Evolutionary conservation across 1,140 invertebrate genomes (phyloP).

Genomic region (Bombus huntii): DNA sequence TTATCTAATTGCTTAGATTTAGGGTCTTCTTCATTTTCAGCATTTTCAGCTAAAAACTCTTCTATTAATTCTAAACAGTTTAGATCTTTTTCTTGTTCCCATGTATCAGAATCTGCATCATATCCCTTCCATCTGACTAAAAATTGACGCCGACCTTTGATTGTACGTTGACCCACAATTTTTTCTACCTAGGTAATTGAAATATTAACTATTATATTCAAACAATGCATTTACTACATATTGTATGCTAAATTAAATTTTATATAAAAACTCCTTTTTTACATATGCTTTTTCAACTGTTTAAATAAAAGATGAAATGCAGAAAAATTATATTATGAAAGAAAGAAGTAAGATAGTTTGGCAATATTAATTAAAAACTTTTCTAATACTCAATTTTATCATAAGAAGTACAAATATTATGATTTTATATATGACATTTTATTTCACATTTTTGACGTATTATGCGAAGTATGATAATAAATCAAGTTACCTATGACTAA

Average conservation of each 20-base stretch:
- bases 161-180: constrained; percentile 86
- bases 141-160: constrained; percentile 88
- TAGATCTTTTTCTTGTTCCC: constrained; percentile 90
- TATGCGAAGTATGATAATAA: neutral
- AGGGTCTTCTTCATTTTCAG: constrained; percentile 68
- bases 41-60: constrained; percentile 83
- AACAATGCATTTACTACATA: neutral
- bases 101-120: constrained; percentile 88
- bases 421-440: neutral
- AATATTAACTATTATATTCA: neutral
- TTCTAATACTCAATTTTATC: too few species aligned
- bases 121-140: constrained; percentile 93
- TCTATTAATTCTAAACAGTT: constrained; percentile 87
- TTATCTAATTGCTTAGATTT: constrained; percentile 60
- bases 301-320: neutral
- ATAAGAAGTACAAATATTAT: neutral
- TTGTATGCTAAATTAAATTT: neutral
- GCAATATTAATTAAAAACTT: neutral
- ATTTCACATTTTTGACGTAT: neutral
- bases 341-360: neutral
- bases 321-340: neutral
- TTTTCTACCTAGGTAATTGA: constrained; percentile 85
- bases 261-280: neutral
- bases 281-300: neutral
- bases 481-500: neutral